Percentiles rank a stretch among this genome's conserved stretches.
phyloP scores from a whole-genome alignment of 2,113 vertebrate genomes.

The Perognathus longimembris region DNA sequence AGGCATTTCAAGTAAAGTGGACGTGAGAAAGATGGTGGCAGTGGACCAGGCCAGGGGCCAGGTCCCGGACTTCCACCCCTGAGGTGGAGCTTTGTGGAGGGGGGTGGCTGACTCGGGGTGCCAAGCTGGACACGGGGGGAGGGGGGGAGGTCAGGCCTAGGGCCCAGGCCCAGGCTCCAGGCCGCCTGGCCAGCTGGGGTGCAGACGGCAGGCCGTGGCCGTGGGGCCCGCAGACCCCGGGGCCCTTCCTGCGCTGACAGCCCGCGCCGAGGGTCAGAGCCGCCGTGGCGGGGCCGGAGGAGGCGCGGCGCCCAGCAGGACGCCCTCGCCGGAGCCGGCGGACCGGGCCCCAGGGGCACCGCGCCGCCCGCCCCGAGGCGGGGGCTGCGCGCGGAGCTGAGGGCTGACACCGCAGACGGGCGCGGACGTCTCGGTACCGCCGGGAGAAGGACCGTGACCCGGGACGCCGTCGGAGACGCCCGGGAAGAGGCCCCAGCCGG shows the following conservation, averaged over 20 bases:
- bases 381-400: too few species aligned
- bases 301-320: neutral
- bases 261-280: neutral
- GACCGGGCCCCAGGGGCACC: too few species aligned
- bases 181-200: neutral
- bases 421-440: neutral
- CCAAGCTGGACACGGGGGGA: too few species aligned
- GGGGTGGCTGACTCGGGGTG: neutral
- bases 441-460: too few species aligned
- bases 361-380: too few species aligned
- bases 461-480: too few species aligned
- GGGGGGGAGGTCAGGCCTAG: too few species aligned
- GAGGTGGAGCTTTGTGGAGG: neutral
- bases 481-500: neutral
- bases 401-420: neutral
- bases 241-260: neutral
- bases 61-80: too few species aligned
- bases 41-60: rapidly evolving
- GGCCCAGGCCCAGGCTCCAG: too few species aligned
- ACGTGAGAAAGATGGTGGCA: neutral
- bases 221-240: rapidly evolving
- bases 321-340: too few species aligned
- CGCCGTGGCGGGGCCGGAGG: neutral
- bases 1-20: neutral
- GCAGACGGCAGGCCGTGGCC: neutral